Base-by-base conservation (phyloP, 2,888 invertebrate genomes). In the Eristalis pertinax region DNA sequence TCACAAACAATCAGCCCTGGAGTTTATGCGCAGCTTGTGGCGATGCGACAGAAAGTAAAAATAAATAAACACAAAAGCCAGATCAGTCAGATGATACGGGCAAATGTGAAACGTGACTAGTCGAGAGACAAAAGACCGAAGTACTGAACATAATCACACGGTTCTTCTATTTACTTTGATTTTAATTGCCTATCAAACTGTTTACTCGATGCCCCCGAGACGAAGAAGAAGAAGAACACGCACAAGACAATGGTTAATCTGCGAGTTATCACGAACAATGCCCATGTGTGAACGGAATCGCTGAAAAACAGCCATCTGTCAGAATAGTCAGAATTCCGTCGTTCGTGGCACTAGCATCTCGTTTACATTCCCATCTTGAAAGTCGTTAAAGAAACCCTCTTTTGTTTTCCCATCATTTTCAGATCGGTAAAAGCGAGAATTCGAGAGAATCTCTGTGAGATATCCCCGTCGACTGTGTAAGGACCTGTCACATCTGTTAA, bases 371-470 rank as follows among this genome's bases (percentile, higher is more conserved):
- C 58, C 5, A 5, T 29, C 5, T 4, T 29, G 29, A 26, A 5
- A 29, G 5, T 29, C 29, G 4, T 29, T 29, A 29, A 29, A 4
- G 29, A 29, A 29, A 0, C 29, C 4, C 41, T 84, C 75, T 67
- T 64, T 74, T 19, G 19, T 50, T 1, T 7, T 19, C 86, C 81
- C 69, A 50, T 91, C 91, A 4, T n/a, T n/a, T n/a, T n/a, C 90
- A 91, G 91, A 91, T 90, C 90, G 90, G 89, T 89, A 89, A 90
- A 90, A 87, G 85, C 78, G 84, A 26, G n/a, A 83, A 50, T 19
- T 50, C 76, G 75, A 38, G 64, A 70, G 41, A 70, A 43, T 63
- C 38, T 65, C 60, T 75, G 64, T 56, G 35, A 64, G 32, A 75
- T 68, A 73, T 41, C 70, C 35, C 50, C 62, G 35, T 58, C 78